Evolutionary conservation across 23 tunicate genomes (phyloP).

Genomic region (Oikopleura vanhoeffeni): DNA sequence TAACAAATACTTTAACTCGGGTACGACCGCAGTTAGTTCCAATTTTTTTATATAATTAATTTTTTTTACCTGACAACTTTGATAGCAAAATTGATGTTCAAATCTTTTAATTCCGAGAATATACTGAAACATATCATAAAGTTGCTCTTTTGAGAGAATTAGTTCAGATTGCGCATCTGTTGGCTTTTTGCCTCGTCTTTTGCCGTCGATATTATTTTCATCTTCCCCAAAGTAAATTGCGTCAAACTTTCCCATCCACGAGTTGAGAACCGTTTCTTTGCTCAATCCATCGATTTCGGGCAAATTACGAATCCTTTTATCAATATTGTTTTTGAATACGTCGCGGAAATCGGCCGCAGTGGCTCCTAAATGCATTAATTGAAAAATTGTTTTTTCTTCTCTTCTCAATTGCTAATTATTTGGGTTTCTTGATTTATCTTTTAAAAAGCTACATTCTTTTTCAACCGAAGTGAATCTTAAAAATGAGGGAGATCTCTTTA

Average conservation of each 20-base stretch:
- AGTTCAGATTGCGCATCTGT: conserved; percentile 77
- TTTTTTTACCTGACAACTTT: conserved; percentile 56
- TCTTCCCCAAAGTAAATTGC: conserved; percentile 93
- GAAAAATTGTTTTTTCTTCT: no score
- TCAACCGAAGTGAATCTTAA: no score
- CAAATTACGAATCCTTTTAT: conserved; percentile 55
- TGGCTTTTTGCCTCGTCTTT: conserved; percentile 26
- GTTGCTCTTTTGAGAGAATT: conserved; percentile 79
- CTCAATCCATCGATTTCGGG: conserved; percentile 91
- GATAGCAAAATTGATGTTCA: conserved; percentile 61
- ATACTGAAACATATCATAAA: conserved; percentile 91
- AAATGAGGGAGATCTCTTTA: no score
- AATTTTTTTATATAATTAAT: no score
- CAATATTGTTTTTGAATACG: conserved; percentile 80
- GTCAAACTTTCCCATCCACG: conserved; percentile 97
- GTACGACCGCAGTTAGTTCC: no score
- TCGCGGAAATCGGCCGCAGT: conserved; percentile 77
- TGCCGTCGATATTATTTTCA: conserved; percentile 41
- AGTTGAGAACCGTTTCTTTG: conserved; percentile 54
- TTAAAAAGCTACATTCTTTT: no score
- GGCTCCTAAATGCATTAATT: no score
- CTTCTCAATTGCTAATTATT: no score
- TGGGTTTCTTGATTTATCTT: no score
- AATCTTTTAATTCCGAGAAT: conserved; percentile 59
- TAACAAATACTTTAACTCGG: no score